These are phyloP conservation scores for Alligator sinensis DNA, from an alignment of 2,113 vertebrate species.

Conservation along the genomic window DNA sequence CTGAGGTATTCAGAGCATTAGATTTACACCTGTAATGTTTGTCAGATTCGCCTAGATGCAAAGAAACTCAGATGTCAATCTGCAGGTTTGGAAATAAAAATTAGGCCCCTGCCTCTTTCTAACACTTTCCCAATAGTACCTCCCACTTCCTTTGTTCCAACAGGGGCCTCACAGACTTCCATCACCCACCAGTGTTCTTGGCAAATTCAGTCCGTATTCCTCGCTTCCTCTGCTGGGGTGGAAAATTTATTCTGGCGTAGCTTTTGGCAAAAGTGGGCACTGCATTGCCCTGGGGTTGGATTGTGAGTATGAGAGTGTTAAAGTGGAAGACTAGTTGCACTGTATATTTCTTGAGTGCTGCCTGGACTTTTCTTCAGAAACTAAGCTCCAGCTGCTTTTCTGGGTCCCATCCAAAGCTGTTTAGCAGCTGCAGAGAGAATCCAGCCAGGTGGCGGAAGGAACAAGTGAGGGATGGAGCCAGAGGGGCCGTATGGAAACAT, in stretches of 20 bases:
- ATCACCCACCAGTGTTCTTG: background rate
- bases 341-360: background rate
- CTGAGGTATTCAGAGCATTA: background rate
- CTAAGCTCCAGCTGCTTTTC: background rate
- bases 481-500: background rate
- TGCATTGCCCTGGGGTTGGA: rapidly evolving
- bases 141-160: background rate
- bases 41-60: background rate
- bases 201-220: background rate
- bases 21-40: rapidly evolving
- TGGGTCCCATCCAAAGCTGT: background rate
- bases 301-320: background rate
- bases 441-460: background rate
- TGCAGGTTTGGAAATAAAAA: background rate
- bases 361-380: background rate
- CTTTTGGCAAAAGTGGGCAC: background rate
- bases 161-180: background rate
- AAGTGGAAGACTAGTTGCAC: background rate
- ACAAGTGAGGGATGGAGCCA: background rate
- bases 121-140: background rate
- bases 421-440: background rate
- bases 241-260: background rate
- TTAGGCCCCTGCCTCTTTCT: background rate
- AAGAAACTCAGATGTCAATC: background rate
- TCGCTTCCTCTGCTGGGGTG: background rate